Percentiles rank a stretch among this genome's conserved stretches.
phyloP scores from a whole-genome alignment of 2,797 vertebrate species.

The Rhynchotus rufescens region DNA sequence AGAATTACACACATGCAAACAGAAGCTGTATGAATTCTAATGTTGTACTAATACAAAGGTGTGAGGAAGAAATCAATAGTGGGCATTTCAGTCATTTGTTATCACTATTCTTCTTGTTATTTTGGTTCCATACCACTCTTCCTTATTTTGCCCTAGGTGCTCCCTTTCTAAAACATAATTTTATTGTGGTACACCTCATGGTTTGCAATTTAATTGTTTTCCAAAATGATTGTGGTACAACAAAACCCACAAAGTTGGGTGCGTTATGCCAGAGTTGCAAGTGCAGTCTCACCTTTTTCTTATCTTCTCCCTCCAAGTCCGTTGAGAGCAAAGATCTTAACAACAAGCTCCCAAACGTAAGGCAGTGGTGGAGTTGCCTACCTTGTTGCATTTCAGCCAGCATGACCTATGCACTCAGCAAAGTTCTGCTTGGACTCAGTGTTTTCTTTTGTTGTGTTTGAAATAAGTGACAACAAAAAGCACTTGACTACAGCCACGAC shows the following conservation, averaged over 20 bases:
- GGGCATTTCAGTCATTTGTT: not conserved
- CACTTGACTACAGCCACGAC: not conserved
- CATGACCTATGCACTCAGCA: not conserved
- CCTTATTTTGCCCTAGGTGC: not conserved
- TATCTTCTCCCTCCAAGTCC: not conserved
- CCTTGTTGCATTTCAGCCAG: not conserved
- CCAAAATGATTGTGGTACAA: not conserved
- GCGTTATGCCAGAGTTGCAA: not conserved
- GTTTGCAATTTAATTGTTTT: not conserved
- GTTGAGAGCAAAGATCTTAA: accelerated
- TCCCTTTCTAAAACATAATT: not conserved
- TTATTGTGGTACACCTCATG: not conserved
- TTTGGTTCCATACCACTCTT: not conserved
- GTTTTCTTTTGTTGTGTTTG: not conserved
- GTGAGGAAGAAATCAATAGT: not conserved
- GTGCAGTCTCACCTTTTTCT: not conserved
- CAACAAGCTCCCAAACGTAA: not conserved
- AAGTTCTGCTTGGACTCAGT: not conserved
- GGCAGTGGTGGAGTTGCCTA: not conserved
- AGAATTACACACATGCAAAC: not conserved
- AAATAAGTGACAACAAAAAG: not conserved
- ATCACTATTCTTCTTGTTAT: not conserved
- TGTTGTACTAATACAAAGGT: not conserved
- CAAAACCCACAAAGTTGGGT: not conserved
- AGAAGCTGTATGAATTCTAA: not conserved